Evolutionary conservation across 2,113 vertebrate species (phyloP).

Genomic region (Oostethus manadensis): DNA sequence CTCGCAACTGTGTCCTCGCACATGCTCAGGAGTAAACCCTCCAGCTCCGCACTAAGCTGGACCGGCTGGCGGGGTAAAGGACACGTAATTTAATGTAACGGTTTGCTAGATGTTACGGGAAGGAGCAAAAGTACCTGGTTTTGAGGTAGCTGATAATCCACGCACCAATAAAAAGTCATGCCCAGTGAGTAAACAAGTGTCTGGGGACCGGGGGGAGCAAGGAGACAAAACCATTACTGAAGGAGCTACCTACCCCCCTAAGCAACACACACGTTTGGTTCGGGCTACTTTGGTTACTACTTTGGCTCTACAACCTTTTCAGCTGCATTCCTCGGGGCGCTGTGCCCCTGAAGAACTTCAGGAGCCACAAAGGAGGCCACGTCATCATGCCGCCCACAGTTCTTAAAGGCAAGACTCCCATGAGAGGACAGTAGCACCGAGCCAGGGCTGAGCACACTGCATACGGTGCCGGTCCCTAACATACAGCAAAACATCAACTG

Average conservation of each 20-base stretch:
- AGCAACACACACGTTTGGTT: background rate
- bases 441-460: conserved; percentile 79
- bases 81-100: background rate
- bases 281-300: background rate
- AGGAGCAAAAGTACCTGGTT: conserved; percentile 72
- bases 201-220: conserved; percentile 64
- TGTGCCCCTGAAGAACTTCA: conserved; percentile 67
- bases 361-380: conserved; percentile 79
- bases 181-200: conserved; percentile 83
- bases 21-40: conserved; percentile 77
- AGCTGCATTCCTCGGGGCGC: conserved; percentile 35
- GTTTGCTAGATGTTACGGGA: background rate
- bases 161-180: conserved; percentile 90
- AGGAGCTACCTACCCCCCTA: no score
- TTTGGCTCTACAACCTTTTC: conserved; percentile 73
- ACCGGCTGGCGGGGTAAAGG: conserved; percentile 65
- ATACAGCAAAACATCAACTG: background rate
- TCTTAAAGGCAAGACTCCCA: conserved; percentile 80
- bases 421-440: conserved; percentile 76
- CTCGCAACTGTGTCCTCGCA: conserved; percentile 77
- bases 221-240: background rate
- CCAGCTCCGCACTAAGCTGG: conserved; percentile 73
- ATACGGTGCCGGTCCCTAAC: conserved; percentile 66
- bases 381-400: conserved; percentile 64
- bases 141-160: conserved; percentile 80